Evolutionary conservation across 2,888 invertebrate species (phyloP).

Genomic region (Electrophaes corylata): DNA sequence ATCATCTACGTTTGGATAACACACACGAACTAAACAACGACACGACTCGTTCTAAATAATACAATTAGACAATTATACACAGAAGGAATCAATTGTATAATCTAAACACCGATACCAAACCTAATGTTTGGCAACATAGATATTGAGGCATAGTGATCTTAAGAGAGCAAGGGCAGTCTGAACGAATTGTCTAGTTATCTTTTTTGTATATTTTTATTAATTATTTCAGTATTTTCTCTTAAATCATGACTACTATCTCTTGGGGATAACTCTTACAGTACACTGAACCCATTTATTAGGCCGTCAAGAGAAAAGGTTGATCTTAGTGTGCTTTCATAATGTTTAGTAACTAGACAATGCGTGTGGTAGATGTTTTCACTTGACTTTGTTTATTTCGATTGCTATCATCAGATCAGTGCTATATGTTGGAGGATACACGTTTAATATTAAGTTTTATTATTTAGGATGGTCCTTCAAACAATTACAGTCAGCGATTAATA

Average conservation of each 20-base stretch:
- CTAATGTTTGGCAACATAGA: slow-evolving; percentile 27
- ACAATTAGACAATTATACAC: slow-evolving; percentile 6
- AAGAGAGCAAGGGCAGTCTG: slow-evolving; percentile 19
- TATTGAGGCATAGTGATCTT: slow-evolving; percentile 15
- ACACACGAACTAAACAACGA: slow-evolving; percentile 13
- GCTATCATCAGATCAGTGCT: slow-evolving; percentile 25
- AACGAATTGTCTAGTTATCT: slow-evolving; percentile 3
- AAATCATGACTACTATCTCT: too few relatives aligned
- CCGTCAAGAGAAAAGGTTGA: too few relatives aligned
- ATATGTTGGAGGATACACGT: slow-evolving; percentile 5
- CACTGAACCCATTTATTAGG: too few relatives aligned
- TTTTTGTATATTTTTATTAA: not conserved
- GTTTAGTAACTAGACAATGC: not conserved
- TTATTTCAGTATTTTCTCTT: too few relatives aligned
- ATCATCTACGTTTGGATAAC: slow-evolving; percentile 19
- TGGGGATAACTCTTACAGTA: too few relatives aligned
- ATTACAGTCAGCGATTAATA: not conserved
- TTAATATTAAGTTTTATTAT: slow-evolving; percentile 25
- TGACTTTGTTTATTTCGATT: slow-evolving; percentile 6
- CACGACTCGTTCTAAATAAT: slow-evolving; percentile 16
- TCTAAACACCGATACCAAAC: slow-evolving; percentile 35
- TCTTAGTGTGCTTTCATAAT: not conserved
- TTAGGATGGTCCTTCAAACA: slow-evolving; percentile 33
- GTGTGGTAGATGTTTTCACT: not conserved
- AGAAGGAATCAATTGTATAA: slow-evolving; percentile 7